phyloP scores from a whole-genome alignment of 2,797 vertebrate species.

The Pseudomugil tenellus region DNA sequence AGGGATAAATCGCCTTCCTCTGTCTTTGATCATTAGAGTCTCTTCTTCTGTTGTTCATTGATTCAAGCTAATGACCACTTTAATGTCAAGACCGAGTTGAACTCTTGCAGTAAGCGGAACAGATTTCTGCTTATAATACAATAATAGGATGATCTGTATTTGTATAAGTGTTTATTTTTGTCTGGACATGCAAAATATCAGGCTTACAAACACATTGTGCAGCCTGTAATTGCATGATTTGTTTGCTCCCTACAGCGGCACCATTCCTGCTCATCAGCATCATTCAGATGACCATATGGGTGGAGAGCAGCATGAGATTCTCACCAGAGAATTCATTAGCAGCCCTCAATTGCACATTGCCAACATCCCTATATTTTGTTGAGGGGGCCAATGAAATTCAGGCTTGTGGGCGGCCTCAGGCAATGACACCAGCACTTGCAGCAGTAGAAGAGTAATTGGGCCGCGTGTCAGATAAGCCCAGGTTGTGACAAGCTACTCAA shows the following conservation, averaged over 20 bases:
- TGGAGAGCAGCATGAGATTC: slow-evolving; percentile 81
- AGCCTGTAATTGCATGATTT: slow-evolving; percentile 20
- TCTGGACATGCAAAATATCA: slow-evolving; percentile 78
- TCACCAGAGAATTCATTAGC: slow-evolving; percentile 85
- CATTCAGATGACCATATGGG: slow-evolving; percentile 83
- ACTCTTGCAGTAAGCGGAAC: not conserved
- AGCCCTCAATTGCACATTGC: slow-evolving; percentile 78
- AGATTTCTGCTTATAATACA: not conserved
- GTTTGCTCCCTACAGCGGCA: slow-evolving; percentile 57
- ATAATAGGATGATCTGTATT: not conserved
- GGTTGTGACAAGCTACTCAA: slow-evolving; percentile 47
- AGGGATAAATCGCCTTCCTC: not conserved
- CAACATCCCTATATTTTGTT: slow-evolving; percentile 81
- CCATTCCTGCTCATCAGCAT: slow-evolving; percentile 77
- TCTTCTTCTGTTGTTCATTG: not conserved
- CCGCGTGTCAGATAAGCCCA: slow-evolving; percentile 54
- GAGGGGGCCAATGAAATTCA: slow-evolving; percentile 55
- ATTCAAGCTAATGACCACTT: not conserved
- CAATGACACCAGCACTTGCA: slow-evolving; percentile 36
- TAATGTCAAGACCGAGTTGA: not conserved
- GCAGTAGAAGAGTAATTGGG: slow-evolving; percentile 60
- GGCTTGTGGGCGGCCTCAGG: slow-evolving; percentile 54
- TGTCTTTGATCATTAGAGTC: not conserved
- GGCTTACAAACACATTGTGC: slow-evolving; percentile 20
- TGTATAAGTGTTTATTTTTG: slow-evolving; percentile 62